A percentile compares a stretch with the other conserved stretches of the same genome.
phyloP scores from a whole-genome alignment of 2,888 invertebrate species.

The Drosophila algonquin region DNA sequence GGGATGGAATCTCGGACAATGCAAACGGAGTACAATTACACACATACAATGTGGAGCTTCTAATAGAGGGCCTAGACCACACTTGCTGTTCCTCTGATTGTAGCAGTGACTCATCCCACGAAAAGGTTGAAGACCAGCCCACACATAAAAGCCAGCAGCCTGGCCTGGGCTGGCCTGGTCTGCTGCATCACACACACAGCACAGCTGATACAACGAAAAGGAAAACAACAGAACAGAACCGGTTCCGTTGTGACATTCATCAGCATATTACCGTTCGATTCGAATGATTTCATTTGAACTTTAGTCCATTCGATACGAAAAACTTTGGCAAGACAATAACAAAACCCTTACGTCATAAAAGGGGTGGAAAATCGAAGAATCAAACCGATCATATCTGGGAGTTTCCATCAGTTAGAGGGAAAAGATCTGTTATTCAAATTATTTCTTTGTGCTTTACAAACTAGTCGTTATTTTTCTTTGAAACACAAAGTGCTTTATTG shows the following conservation, averaged over 20 bases:
- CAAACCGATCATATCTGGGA: too few species aligned
- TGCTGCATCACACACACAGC: slow-evolving; percentile 7
- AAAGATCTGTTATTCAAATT: too few species aligned
- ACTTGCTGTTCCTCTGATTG: slow-evolving; percentile 1
- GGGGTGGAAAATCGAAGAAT: not conserved
- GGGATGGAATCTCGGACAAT: slow-evolving; percentile 37
- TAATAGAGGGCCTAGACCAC: slow-evolving; percentile 34
- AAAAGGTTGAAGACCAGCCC: slow-evolving; percentile 36
- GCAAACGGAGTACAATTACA: slow-evolving; percentile 49
- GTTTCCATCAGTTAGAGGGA: not conserved
- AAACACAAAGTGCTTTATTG: slow-evolving; percentile 37
- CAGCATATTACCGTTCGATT: slow-evolving; percentile 41
- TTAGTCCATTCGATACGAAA: slow-evolving; percentile 7
- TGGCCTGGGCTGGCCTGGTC: not conserved
- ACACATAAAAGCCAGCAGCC: slow-evolving; percentile 37
- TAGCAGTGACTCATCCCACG: slow-evolving; percentile 54
- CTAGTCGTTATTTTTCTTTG: slow-evolving; percentile 27
- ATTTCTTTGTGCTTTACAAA: not conserved
- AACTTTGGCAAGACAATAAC: not conserved
- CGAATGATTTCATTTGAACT: slow-evolving; percentile 10
- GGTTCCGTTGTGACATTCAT: slow-evolving; percentile 55
- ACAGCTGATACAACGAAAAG: slow-evolving; percentile 1
- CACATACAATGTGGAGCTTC: slow-evolving; percentile 27
- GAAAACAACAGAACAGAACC: slow-evolving; percentile 40
- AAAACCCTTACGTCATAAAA: not conserved